Evolutionary conservation across 2,888 invertebrate species (phyloP).

Genomic region (Synanthedon myopaeformis): DNA sequence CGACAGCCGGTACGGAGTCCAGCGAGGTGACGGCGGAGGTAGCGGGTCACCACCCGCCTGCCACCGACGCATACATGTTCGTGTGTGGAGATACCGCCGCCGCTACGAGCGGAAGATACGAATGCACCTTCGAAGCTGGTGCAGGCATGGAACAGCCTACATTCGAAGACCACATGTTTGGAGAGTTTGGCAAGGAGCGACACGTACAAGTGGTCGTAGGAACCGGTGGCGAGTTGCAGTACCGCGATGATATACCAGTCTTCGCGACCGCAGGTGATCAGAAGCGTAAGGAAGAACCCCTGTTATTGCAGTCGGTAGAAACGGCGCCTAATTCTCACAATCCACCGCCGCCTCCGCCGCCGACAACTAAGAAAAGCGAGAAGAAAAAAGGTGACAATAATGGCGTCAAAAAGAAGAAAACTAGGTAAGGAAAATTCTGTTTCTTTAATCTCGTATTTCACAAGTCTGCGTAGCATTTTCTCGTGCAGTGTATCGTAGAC

Average conservation of each 20-base stretch:
- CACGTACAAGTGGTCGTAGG: slow-evolving; percentile 63
- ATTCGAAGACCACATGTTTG: slow-evolving; percentile 85
- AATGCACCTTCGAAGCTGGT: slow-evolving; percentile 53
- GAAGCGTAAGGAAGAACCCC: slow-evolving; percentile 55
- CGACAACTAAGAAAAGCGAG: slow-evolving; percentile 77
- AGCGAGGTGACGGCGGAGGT: slow-evolving; percentile 59
- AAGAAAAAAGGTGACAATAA: slow-evolving; percentile 87
- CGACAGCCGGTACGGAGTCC: slow-evolving; percentile 54
- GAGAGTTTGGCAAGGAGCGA: slow-evolving; percentile 76
- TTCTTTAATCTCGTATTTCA: too few relatives aligned
- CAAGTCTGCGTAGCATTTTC: too few relatives aligned
- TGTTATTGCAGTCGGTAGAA: slow-evolving; percentile 51
- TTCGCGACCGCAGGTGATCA: slow-evolving; percentile 31
- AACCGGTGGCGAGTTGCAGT: slow-evolving; percentile 62
- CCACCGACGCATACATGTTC: slow-evolving; percentile 62
- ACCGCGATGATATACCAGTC: slow-evolving; percentile 55
- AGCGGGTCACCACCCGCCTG: slow-evolving; percentile 61
- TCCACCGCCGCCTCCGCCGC: slow-evolving; percentile 41
- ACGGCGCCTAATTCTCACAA: slow-evolving; percentile 34
- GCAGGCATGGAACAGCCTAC: slow-evolving; percentile 73
- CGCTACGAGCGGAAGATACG: slow-evolving; percentile 44
- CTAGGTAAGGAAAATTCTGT: slow-evolving; percentile 71
- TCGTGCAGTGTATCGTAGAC: too few relatives aligned
- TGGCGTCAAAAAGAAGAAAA: slow-evolving; percentile 92
- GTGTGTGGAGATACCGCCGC: slow-evolving; percentile 49